phyloP scores from a whole-genome alignment of 2,888 invertebrate genomes.

The Drosophila melanosoma region DNA sequence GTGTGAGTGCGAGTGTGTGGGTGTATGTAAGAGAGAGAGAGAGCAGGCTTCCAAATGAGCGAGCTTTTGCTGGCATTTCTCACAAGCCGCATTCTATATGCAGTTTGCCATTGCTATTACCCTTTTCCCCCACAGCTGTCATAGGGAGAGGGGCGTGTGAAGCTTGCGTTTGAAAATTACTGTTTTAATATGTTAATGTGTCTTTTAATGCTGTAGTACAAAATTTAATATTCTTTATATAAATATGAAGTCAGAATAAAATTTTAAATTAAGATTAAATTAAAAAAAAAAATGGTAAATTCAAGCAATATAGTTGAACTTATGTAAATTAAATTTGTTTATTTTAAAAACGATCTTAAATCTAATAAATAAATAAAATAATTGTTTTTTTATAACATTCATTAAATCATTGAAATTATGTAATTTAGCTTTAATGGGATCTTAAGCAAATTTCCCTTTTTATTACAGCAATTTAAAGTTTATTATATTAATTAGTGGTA shows the following conservation, averaged over 20 bases:
- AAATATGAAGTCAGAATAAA: neutral
- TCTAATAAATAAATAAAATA: neutral
- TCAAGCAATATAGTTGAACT: neutral
- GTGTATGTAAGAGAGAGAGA: neutral
- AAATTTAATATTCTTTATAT: neutral
- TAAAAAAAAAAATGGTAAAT: fast-evolving
- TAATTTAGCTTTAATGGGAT: neutral
- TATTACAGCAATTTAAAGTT: neutral
- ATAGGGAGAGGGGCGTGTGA: neutral
- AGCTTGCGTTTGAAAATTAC: neutral
- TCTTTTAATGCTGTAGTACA: neutral
- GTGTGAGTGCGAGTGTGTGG: neutral
- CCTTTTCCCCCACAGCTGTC: neutral
- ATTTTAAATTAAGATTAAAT: neutral
- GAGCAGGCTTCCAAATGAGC: conserved; percentile 26
- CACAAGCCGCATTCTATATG: conserved; percentile 8
- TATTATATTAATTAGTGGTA: no score
- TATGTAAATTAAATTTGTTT: neutral
- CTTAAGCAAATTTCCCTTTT: neutral
- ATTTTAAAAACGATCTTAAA: no score
- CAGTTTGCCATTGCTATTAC: conserved; percentile 5
- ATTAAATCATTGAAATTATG: neutral
- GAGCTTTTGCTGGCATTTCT: conserved; percentile 52
- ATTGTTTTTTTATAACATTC: neutral
- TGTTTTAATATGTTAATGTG: neutral